Base-by-base conservation (phyloP, 1,140 invertebrate species). In the Scylla paramamosain region DNA sequence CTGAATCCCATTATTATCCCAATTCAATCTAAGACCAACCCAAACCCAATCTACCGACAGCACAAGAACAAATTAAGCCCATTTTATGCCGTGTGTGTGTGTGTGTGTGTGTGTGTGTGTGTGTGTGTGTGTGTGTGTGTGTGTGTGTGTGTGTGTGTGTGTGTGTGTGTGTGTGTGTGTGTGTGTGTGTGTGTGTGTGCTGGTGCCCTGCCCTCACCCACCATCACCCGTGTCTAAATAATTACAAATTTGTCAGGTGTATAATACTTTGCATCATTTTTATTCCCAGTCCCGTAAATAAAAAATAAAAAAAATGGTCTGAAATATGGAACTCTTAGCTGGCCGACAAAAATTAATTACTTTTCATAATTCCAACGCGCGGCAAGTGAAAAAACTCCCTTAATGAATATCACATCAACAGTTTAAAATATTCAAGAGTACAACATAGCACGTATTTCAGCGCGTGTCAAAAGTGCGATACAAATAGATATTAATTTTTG, bases 31-130 rank as follows among this genome's bases (percentile, higher is more conserved):
- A 39, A 39, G 39, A 1, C 1, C 6, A 39, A 39, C 39, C 6
- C 39, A 39, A 39, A 39, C 39, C 6, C 39, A 39, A 1, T 39
- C 39, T 39, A 39, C 6, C 1, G 1, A 39, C 6, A 39, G 6
- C 39, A 1, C 39, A 39, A 39, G 39, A 2, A 39, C 39, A 39
- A 39, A 39, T 39, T 39, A 39, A 39, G 39, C 39, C 39, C 39
- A 39, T 31, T 82, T 7, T 92, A 10, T 83, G 29, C 52, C n/a
- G 29, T 7, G 25, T 46, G 7, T 46, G 67, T 92, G 25, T 83
- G 67, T 92, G 32, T 92, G 59, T 92, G 29, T 92, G 59, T 92
- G 59, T 92, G 59, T 39, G 20, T 92, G 59, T 77, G 29, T 92
- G 59, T 77, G 59, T 77, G 28, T 77, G 32, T 77, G 91, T 77